Evolutionary conservation across 2,113 vertebrate species (phyloP).

Genomic region (Lates calcarifer): DNA sequence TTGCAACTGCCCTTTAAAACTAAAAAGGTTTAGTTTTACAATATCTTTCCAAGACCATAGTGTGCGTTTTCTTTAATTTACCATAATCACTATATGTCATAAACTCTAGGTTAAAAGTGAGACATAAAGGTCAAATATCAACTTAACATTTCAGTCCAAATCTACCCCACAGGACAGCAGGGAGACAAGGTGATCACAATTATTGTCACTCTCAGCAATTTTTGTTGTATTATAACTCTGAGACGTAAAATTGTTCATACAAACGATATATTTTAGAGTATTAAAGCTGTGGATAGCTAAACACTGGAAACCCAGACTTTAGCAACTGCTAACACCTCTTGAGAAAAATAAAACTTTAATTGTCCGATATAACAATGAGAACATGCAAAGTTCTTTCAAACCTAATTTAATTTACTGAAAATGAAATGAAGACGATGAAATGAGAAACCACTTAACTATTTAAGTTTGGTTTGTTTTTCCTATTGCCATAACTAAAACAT

Average conservation of each 20-base stretch:
- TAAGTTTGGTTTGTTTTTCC: slow-evolving; percentile 15
- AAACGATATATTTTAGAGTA: slow-evolving; percentile 10
- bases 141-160: slow-evolving; percentile 54
- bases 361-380: neutral
- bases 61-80: slow-evolving; percentile 13
- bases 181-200: slow-evolving; percentile 48
- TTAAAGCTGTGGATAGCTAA: slow-evolving; percentile 45
- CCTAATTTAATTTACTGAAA: neutral
- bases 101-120: slow-evolving; percentile 47
- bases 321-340: slow-evolving; percentile 22
- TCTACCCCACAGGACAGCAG: slow-evolving; percentile 4
- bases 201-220: slow-evolving; percentile 39
- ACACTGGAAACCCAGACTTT: slow-evolving; percentile 26
- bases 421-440: neutral
- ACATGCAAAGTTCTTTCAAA: slow-evolving; percentile 25
- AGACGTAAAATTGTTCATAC: slow-evolving; percentile 38
- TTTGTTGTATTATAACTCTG: slow-evolving; percentile 29
- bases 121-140: slow-evolving; percentile 48
- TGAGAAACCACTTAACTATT: slow-evolving; percentile 10
- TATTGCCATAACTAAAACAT: neutral
- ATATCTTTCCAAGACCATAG: slow-evolving; percentile 26
- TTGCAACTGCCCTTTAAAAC: slow-evolving; percentile 55
- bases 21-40: slow-evolving; percentile 49
- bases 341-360: neutral
- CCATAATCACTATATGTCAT: slow-evolving; percentile 26